Evolutionary conservation across 2,113 vertebrate species (phyloP), one percentile per base, ranked within the genome.

Genomic region (Tautogolabrus adspersus): DNA sequence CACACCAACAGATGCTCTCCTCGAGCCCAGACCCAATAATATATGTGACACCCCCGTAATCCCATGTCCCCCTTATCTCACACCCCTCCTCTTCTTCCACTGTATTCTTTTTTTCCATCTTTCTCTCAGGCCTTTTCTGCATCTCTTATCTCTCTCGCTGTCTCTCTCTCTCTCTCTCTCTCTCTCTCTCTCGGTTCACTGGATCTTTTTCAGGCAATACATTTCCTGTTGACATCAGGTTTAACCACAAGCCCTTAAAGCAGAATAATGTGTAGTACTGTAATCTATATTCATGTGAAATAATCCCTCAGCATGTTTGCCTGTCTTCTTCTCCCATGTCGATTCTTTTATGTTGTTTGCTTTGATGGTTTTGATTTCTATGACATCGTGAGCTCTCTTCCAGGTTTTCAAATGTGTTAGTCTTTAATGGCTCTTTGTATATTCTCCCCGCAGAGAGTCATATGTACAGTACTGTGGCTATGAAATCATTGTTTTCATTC

Each of bases 11-110:
- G 42, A 11, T 1, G 0, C 54, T 62, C 63, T 22, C 47, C 68
- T 70, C 61, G 67, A 44, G 76, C 72, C 34, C 56, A 73, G 69
- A 78, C 81, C 92, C 82, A 89, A 88, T 90, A 87, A 90, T 85
- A 78, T 62, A 77, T 79, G 52, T 72, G 78, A 94, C 85, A 91
- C 69, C 74, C 79, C 86, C 55, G 26, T 81, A 82, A 88, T 83
- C 64, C 49, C 64, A 78, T 49, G 65, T 77, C 90, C 72, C 69
- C 62, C 52, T 77, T 77, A 72, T 62, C 80, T 82, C 40, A 0
- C 4, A 21, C 19, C 60, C 30, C 15, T 46, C 51, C 63, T 65
- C 55, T 51, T 56, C 79, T 55, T 73, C 23, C 64, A 62, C 46
- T 77, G 49, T 55, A 54, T 68, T 71, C 72, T 44, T 42, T 18